Percentiles rank a stretch among this genome's conserved stretches.
These are phyloP conservation scores for Imbricaverruca yamaguchii DNA, from an alignment of 2,888 invertebrate species.

Conservation along the genomic window DNA sequence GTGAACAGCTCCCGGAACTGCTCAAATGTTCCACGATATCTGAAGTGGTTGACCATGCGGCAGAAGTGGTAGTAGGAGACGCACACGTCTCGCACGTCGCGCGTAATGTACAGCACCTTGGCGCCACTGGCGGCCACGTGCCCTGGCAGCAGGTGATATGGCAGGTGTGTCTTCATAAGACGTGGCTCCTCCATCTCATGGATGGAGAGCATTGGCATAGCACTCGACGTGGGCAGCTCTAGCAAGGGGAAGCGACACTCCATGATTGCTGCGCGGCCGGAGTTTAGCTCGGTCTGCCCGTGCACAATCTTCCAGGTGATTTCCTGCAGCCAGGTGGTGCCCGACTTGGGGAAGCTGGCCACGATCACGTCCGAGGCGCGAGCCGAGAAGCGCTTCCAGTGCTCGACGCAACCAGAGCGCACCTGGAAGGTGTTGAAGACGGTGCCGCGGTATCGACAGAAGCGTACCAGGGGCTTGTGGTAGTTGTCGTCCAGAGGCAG, in stretches of 20 bases:
- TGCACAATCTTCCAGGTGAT: slow-evolving; percentile 40
- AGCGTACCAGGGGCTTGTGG: background rate
- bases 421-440: background rate
- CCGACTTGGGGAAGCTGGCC: slow-evolving; percentile 35
- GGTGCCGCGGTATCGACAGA: background rate
- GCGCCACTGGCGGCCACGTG: slow-evolving; percentile 35
- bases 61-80: slow-evolving; percentile 76
- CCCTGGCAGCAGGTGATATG: slow-evolving; percentile 51
- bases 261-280: slow-evolving; percentile 32
- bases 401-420: background rate
- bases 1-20: slow-evolving; percentile 54
- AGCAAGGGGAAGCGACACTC: slow-evolving; percentile 40
- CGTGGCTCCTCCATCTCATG: slow-evolving; percentile 41
- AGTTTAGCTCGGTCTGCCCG: slow-evolving; percentile 35
- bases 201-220: slow-evolving; percentile 25
- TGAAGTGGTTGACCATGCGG: slow-evolving; percentile 53
- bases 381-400: slow-evolving; percentile 30
- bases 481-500: background rate
- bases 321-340: slow-evolving; percentile 43
- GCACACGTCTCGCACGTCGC: slow-evolving; percentile 77
- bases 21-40: slow-evolving; percentile 49
- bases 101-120: slow-evolving; percentile 63
- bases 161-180: slow-evolving; percentile 58
- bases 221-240: slow-evolving; percentile 37
- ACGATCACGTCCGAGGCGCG: slow-evolving; percentile 34